These are phyloP conservation scores for Trichomalopsis sarcophagae DNA, from an alignment of 1,140 invertebrate genomes.

Conservation along the genomic window DNA sequence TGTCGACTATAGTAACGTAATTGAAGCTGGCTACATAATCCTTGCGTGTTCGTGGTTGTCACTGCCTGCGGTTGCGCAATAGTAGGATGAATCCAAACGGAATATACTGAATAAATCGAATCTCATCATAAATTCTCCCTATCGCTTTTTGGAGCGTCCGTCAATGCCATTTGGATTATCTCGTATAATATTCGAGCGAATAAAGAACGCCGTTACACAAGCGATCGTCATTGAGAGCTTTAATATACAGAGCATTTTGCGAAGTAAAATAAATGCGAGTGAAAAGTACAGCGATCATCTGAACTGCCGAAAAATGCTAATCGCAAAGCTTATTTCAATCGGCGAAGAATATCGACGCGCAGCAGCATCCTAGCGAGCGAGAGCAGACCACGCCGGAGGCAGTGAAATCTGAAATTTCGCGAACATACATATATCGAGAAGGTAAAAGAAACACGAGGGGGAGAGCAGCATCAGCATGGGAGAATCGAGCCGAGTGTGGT, in stretches of 20 bases:
- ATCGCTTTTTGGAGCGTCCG: too few species aligned
- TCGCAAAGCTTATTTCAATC: neutral
- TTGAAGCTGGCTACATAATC: too few species aligned
- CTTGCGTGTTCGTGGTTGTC: too few species aligned
- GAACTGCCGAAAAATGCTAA: neutral
- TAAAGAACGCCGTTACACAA: too few species aligned
- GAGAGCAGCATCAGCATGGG: neutral
- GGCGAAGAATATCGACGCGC: neutral
- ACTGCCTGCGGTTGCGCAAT: too few species aligned
- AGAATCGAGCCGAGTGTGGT: neutral
- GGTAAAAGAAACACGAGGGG: constrained; percentile 3
- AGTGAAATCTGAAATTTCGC: constrained; percentile 1
- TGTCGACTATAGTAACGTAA: too few species aligned
- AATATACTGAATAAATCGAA: neutral
- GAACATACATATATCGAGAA: neutral
- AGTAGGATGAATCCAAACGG: neutral
- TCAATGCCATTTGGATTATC: too few species aligned
- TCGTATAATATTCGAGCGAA: too few species aligned
- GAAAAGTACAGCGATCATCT: neutral
- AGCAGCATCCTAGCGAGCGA: neutral
- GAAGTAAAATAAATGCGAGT: too few species aligned
- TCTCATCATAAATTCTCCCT: neutral
- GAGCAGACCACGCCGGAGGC: neutral
- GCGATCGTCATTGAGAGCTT: too few species aligned
- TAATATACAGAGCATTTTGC: too few species aligned